Conservation (phyloP, 2,888 invertebrate species). For the Sinopyrophorus schimmeli region DNA sequence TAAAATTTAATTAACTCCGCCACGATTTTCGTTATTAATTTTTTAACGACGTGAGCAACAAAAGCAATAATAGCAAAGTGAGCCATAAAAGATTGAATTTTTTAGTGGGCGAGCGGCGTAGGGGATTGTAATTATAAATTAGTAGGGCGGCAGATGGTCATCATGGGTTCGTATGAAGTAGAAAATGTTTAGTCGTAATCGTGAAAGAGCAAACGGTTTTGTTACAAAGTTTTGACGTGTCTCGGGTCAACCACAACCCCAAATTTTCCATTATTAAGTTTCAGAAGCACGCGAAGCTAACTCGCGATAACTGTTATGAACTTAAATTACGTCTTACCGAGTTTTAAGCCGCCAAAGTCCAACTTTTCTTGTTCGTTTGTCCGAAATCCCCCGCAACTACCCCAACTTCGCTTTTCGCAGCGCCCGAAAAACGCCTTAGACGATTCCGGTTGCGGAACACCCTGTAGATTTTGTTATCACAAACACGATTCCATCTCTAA, state of each 20-base stretch:
- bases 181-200: conserved; percentile 14
- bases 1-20: too few species aligned
- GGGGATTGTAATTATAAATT: conserved; percentile 22
- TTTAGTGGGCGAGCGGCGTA: too few species aligned
- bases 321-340: conserved; percentile 19
- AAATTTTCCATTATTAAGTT: conserved; percentile 29
- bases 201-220: conserved; percentile 16
- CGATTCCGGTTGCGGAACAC: too few species aligned
- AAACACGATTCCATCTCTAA: too few species aligned
- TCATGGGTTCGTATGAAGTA: conserved; percentile 17
- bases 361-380: neutral
- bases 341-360: conserved; percentile 15
- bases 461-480: too few species aligned
- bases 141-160: conserved; percentile 17
- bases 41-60: too few species aligned
- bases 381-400: neutral
- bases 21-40: too few species aligned
- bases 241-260: conserved; percentile 24
- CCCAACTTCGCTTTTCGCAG: too few species aligned
- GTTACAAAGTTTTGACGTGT: conserved; percentile 27
- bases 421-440: conserved; percentile 1
- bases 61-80: too few species aligned
- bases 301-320: conserved; percentile 24
- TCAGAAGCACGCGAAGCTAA: conserved; percentile 21
- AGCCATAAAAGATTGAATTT: too few species aligned